A percentile compares a stretch with the other conserved stretches of the same genome.
Conservation (phyloP, 2,113 vertebrate species). For the Prochilodus magdalenae region DNA sequence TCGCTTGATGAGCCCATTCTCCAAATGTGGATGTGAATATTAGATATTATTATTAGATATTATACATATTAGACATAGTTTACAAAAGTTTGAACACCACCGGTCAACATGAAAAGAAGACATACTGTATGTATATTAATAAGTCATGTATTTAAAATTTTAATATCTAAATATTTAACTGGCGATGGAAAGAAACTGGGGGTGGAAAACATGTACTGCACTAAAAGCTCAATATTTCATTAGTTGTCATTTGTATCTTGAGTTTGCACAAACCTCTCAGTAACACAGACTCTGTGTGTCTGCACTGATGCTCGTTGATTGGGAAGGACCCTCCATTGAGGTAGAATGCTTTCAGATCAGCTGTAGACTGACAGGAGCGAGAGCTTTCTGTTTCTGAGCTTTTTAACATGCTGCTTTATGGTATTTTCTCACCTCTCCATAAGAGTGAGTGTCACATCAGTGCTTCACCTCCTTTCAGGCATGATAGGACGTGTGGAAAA, state of each 20-base stretch:
- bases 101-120: no score
- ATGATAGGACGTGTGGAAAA: neutral
- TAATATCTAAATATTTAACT: no score
- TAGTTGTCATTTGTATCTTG: neutral
- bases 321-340: neutral
- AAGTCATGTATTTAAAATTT: no score
- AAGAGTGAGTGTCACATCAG: neutral
- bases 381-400: neutral
- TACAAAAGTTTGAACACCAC: no score
- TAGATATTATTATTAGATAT: no score
- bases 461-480: constrained; percentile 3
- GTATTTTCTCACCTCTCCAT: neutral
- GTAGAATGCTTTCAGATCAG: neutral
- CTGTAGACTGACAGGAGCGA: neutral
- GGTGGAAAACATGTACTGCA: no score
- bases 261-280: neutral
- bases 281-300: neutral
- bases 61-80: no score
- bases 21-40: no score
- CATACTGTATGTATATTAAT: no score
- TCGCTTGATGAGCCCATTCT: no score
- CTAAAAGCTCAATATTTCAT: neutral
- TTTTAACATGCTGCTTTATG: neutral
- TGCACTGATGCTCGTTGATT: neutral
- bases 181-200: no score